phyloP scores from a whole-genome alignment of 2,888 invertebrate genomes.

The Eudasyphora cyanicolor region DNA sequence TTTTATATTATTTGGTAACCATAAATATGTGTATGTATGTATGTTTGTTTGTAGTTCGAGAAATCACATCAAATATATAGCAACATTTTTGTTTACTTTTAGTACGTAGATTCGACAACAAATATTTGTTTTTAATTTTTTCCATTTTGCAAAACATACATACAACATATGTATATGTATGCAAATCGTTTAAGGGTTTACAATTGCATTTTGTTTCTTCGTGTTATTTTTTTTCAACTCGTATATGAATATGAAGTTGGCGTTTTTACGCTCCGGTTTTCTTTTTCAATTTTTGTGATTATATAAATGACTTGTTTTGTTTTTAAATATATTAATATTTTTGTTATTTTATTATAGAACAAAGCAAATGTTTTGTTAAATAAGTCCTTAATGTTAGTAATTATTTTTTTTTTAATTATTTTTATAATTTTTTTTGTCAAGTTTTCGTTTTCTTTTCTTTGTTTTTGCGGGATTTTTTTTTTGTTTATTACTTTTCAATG shows the following conservation, averaged over 20 bases:
- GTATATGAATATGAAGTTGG: slow-evolving; percentile 5
- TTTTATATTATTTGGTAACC: slow-evolving; percentile 70
- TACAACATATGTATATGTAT: slow-evolving; percentile 32
- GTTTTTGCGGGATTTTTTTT: too few species aligned
- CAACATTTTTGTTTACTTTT: slow-evolving; percentile 48
- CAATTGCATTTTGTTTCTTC: not conserved
- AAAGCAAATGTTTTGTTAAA: slow-evolving; percentile 49
- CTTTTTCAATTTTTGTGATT: slow-evolving; percentile 42
- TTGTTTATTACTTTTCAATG: slow-evolving; percentile 55
- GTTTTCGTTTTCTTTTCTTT: slow-evolving; percentile 35
- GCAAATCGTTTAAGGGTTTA: not conserved
- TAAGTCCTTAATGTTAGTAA: not conserved
- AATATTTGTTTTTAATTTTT: slow-evolving; percentile 23
- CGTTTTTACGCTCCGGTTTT: slow-evolving; percentile 17
- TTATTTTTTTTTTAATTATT: slow-evolving; percentile 10
- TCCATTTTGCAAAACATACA: slow-evolving; percentile 43
- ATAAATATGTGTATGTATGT: slow-evolving; percentile 54
- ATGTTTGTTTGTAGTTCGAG: slow-evolving; percentile 22
- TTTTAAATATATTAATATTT: slow-evolving; percentile 40
- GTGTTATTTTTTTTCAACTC: not conserved
- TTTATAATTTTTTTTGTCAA: slow-evolving; percentile 21
- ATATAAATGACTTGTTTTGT: slow-evolving; percentile 23
- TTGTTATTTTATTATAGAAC: slow-evolving; percentile 51
- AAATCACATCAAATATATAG: slow-evolving; percentile 54
- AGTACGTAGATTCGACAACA: slow-evolving; percentile 46